A percentile compares a stretch with the other conserved stretches of the same genome.
These are phyloP conservation scores for Carassius auratus DNA, from an alignment of 2,113 vertebrate species.

Conservation along the genomic window DNA sequence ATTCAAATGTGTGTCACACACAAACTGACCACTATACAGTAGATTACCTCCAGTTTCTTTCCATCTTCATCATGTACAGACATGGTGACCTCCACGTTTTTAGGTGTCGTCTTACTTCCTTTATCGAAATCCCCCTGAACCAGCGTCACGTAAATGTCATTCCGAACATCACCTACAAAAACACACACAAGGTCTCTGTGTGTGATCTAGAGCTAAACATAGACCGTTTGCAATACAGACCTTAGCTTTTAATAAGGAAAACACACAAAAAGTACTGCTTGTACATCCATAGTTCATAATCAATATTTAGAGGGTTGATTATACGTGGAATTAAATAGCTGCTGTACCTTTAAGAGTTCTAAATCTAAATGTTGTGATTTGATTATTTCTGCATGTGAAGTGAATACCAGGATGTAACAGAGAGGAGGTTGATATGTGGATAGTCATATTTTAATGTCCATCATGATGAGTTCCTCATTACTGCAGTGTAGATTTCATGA, in stretches of 20 bases:
- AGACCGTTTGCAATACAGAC: not conserved
- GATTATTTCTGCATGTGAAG: not conserved
- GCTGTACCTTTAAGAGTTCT: not conserved
- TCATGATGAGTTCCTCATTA: not conserved
- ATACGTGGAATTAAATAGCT: not conserved
- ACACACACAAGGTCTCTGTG: not conserved
- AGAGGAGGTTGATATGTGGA: not conserved
- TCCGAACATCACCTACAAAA: slow-evolving; percentile 88
- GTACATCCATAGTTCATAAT: not conserved
- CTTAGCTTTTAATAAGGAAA: not conserved
- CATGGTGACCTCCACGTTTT: slow-evolving; percentile 96
- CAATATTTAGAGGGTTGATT: not conserved
- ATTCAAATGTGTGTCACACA: not conserved
- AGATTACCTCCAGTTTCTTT: slow-evolving; percentile 90
- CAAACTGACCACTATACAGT: not conserved
- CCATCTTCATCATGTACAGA: slow-evolving; percentile 97
- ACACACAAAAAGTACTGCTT: not conserved
- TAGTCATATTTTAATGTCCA: not conserved
- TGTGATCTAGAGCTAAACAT: not conserved
- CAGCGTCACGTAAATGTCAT: slow-evolving; percentile 96
- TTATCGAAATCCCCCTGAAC: slow-evolving; percentile 97
- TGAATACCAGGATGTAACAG: not conserved
- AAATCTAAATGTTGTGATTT: not conserved
- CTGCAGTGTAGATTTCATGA: not conserved
- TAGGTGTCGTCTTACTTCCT: slow-evolving; percentile 92